Base-by-base conservation (phyloP, 2,888 invertebrate genomes). In the Syritta pipiens region DNA sequence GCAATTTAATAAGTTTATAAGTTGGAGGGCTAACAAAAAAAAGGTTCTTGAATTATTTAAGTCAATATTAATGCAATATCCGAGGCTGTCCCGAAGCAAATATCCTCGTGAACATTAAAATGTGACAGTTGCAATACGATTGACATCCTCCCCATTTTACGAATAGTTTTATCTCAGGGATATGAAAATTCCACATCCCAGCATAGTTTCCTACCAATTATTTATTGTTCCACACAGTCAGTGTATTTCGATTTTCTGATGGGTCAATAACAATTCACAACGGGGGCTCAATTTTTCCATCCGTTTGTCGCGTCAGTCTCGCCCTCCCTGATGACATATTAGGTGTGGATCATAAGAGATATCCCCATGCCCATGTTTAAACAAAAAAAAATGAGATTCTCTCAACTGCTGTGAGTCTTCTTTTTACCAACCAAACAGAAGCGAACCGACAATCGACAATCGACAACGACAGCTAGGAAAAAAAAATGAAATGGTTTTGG, bases 231-330 rank as follows among this genome's bases (percentile, higher is more conserved):
- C 51, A 62, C n/a, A n/a, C n/a, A n/a, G 60, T 51, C 35, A 62
- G 51, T 37, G 62, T 62, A 69, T 53, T 63, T 55, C 46, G 48
- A 65, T 65, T 57, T 55, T 63, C 19, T 57, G 40, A 65, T 55
- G 55, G 65, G 62, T 57, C 65, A 65, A 55, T 72, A 72, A 72
- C 72, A 72, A 63, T 72, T 72, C 65, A 65, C 72, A 72, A 57
- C 65, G 49, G 72, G 60, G 62, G 63, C 32, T 49, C 37, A 17
- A 48, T 19, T 55, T 49, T 48, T 5, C 57, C 35, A 63, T 63
- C 40, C 10, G 24, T 63, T 42, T 63, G 63, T 63, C 51, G 63
- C 65, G 63, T 49, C 63, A 49, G 53, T 63, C 6, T n/a, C n/a
- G 30, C 57, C 72, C 63, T 72, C 63, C 65, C 22, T 55, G 65